Conservation (phyloP, 2,113 vertebrate species). For the Elgaria multicarinata region DNA sequence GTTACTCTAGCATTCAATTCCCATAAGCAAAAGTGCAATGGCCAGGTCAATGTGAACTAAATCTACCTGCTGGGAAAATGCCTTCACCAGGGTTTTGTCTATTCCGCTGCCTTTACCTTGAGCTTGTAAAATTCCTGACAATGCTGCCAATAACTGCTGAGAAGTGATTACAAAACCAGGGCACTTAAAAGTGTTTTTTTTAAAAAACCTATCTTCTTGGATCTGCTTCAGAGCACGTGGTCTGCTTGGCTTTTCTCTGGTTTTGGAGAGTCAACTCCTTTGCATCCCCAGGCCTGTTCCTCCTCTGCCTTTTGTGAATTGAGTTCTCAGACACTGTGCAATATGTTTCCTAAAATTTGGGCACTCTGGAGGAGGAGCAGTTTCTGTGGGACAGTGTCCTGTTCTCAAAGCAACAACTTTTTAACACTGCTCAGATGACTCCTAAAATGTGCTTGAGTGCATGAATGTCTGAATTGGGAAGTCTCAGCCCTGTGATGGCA, state of each 20-base stretch:
- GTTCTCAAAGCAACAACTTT: background rate
- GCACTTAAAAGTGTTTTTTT: background rate
- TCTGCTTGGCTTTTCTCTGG: conserved; percentile 14
- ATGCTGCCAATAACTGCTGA: conserved; percentile 45
- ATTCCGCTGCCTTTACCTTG: conserved; percentile 33
- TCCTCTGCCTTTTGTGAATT: conserved; percentile 51
- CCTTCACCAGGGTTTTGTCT: conserved; percentile 33
- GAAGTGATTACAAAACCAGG: conserved; percentile 37
- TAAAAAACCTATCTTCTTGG: background rate
- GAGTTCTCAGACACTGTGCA: conserved; percentile 79
- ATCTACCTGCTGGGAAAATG: background rate
- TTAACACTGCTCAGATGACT: background rate
- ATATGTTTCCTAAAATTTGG: conserved; percentile 61
- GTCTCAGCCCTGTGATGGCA: background rate
- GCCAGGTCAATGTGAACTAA: background rate
- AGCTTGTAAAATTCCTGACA: conserved; percentile 40
- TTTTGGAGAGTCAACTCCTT: conserved; percentile 27
- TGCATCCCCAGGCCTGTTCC: conserved; percentile 13
- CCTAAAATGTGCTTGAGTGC: background rate
- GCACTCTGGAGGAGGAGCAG: conserved; percentile 39
- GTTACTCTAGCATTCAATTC: conserved; percentile 29
- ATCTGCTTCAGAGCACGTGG: conserved; percentile 44
- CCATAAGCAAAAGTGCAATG: background rate
- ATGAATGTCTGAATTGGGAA: conserved; percentile 31
- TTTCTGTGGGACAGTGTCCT: background rate